Percentiles rank a stretch among this genome's conserved stretches.
These are phyloP conservation scores for Rugalucina vietnamica DNA, from an alignment of 2,888 invertebrate genomes.

Conservation along the genomic window DNA sequence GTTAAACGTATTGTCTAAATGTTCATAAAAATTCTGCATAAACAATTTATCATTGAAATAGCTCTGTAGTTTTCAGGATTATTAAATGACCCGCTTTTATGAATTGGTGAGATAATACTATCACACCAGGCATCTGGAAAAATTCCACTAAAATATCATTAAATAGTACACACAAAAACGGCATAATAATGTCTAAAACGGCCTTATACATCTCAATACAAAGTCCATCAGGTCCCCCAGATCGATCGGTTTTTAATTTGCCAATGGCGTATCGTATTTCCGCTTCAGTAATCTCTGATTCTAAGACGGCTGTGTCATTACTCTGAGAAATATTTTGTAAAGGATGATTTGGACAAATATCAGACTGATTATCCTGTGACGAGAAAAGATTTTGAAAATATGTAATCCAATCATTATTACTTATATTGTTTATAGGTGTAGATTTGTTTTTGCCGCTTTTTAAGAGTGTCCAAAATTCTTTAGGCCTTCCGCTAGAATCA, in stretches of 20 bases:
- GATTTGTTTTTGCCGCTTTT: not conserved
- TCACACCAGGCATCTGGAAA: conserved; percentile 39
- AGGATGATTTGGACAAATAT: not conserved
- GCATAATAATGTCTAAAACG: not conserved
- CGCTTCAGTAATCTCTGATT: not conserved
- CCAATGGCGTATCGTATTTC: not conserved
- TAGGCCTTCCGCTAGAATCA: not conserved
- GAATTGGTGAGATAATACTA: conserved; percentile 32
- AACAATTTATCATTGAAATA: conserved; percentile 8
- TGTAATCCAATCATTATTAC: not conserved
- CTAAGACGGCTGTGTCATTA: not conserved
- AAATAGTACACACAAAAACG: conserved; percentile 27
- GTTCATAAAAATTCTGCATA: not conserved
- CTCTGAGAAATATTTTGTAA: not conserved
- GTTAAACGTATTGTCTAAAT: not conserved
- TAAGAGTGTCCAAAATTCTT: not conserved
- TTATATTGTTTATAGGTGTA: not conserved
- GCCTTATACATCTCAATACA: not conserved
- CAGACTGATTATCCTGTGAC: not conserved
- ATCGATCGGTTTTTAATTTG: not conserved
- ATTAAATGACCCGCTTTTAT: not conserved
- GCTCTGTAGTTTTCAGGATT: conserved; percentile 16
- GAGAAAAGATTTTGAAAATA: not conserved
- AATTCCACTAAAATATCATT: conserved; percentile 27
- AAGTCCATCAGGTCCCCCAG: not conserved